Evolutionary conservation across 2,113 vertebrate species (phyloP).

Genomic region (Neotoma lepida): DNA sequence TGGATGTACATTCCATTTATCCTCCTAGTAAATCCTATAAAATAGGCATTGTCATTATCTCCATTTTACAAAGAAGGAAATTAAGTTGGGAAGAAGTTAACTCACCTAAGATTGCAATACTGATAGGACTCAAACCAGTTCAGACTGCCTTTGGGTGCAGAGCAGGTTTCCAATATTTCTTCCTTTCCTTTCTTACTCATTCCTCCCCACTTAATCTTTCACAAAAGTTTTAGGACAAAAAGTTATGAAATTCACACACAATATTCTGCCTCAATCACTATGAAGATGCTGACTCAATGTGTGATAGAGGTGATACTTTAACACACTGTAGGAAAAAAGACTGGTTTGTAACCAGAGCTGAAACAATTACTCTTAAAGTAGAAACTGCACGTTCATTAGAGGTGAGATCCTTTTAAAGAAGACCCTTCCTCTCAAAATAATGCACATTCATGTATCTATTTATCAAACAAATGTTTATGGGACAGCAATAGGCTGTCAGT

Average conservation of each 20-base stretch:
- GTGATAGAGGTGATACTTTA: background rate
- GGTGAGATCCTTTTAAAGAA: background rate
- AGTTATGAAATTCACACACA: background rate
- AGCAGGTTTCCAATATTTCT: background rate
- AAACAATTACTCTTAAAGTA: background rate
- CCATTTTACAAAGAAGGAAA: conserved; percentile 2
- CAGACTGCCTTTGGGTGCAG: background rate
- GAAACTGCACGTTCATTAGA: background rate
- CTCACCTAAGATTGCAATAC: background rate
- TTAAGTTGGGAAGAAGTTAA: conserved; percentile 11
- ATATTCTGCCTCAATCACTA: background rate
- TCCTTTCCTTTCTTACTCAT: background rate
- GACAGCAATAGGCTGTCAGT: background rate
- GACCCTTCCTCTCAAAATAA: background rate
- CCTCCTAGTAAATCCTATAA: background rate
- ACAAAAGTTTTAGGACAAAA: background rate
- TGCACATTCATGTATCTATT: background rate
- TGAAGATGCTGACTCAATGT: background rate
- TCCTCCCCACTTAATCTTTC: background rate
- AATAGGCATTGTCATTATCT: background rate
- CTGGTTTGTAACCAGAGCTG: background rate
- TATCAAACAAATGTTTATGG: background rate
- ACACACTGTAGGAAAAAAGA: background rate
- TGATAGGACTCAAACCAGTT: background rate
- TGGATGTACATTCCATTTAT: background rate